Evolutionary conservation across 2,797 vertebrate genomes (phyloP), one percentile per base, ranked within the genome.

Genomic region (Cheirogaleus major): DNA sequence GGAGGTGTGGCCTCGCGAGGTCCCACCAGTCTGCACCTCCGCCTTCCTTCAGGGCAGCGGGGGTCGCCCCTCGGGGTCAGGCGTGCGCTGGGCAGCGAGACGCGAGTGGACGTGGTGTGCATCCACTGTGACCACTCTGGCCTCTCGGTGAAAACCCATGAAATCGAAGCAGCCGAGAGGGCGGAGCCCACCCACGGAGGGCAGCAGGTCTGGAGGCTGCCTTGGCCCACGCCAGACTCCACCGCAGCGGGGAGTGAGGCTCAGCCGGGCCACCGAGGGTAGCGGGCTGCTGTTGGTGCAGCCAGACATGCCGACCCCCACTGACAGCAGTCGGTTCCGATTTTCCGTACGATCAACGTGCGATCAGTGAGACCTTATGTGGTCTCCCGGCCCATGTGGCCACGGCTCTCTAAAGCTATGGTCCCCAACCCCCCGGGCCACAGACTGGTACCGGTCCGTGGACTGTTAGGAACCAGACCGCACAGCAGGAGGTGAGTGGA

Each of bases 161-260:
- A 11, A 1, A 22, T 9, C n/a, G 11, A 27, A 72, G 61, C 13
- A n/a, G 69, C 30, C 7, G 12, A 32, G 72, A 7, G 6, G 3
- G 2, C 79, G 6, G 69, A 32, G 30, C 35, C n/a, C 41, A 57
- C 35, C 2, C 11, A 38, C 23, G 3, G 12, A 38, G 30, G 22
- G 15, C 14, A 0, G 30, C 32, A 0, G 55, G 15, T 13, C 75
- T 2, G 1, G 18, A 45, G n/a, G 55, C 2, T 18, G 14, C 4
- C 5, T 11, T 23, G 23, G 11, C 32, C 20, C n/a, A 13, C 7
- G 2, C 30, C 41, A 17, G n/a, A 27, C 1, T 52, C 59, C 15
- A 2, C 20, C 57, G 0, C 0, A 2, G 30, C 73, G 38, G 30
- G 61, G 32, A 61, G 6, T 30, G 1, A 0, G 0, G 0, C 0